These are phyloP conservation scores for Hydrotaea cyrtoneurina DNA, from an alignment of 2,888 invertebrate species.

Conservation along the genomic window DNA sequence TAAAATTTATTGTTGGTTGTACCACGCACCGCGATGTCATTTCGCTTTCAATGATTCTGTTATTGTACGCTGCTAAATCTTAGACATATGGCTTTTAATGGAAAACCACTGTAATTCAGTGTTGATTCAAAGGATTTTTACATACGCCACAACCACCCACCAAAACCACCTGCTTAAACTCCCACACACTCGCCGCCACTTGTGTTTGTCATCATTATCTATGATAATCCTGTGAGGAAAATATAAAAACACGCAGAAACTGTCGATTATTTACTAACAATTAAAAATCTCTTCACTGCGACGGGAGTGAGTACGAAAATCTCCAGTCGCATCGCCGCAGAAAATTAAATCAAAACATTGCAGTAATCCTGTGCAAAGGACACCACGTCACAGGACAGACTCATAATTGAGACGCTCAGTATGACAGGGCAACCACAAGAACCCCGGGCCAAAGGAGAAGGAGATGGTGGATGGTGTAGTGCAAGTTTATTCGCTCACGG, in stretches of 20 bases:
- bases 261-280: slow-evolving; percentile 59
- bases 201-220: slow-evolving; percentile 63
- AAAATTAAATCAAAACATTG: slow-evolving; percentile 67
- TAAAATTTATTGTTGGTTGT: not conserved
- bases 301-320: not conserved
- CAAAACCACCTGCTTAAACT: slow-evolving; percentile 72
- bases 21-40: not conserved
- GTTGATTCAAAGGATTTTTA: slow-evolving; percentile 26
- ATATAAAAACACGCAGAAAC: slow-evolving; percentile 35
- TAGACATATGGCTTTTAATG: slow-evolving; percentile 20
- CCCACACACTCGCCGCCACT: slow-evolving; percentile 69
- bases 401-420: not conserved
- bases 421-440: slow-evolving; percentile 60
- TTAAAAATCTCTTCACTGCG: slow-evolving; percentile 47
- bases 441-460: slow-evolving; percentile 19
- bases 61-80: not conserved
- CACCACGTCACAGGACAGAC: not conserved
- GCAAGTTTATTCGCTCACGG: slow-evolving; percentile 38
- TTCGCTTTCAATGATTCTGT: not conserved
- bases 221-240: slow-evolving; percentile 57
- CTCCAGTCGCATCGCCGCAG: slow-evolving; percentile 35
- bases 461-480: slow-evolving; percentile 27
- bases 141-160: slow-evolving; percentile 20
- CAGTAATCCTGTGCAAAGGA: slow-evolving; percentile 42
- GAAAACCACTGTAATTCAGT: slow-evolving; percentile 13